Percentiles rank a stretch among this genome's conserved stretches.
Conservation (phyloP, 2,888 invertebrate genomes). For the Cistogaster globosa region DNA sequence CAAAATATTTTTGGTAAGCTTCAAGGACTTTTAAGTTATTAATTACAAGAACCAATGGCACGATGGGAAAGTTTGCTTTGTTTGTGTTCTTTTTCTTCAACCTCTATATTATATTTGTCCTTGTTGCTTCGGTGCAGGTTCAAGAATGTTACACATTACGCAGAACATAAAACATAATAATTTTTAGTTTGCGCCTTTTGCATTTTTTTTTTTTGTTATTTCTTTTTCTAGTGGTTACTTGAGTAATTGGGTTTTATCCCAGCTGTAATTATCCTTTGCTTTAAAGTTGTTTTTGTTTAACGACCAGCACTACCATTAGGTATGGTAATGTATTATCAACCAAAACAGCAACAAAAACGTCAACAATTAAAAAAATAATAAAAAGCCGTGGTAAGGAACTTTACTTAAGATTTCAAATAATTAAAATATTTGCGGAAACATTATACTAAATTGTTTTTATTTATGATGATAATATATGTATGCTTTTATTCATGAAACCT, state of each 20-base stretch:
- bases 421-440: no score
- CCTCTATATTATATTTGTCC: conserved; percentile 4
- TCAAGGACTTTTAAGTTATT: conserved; percentile 53
- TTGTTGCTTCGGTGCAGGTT: no score
- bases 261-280: no score
- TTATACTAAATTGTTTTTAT: no score
- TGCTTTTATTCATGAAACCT: no score
- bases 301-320: not conserved
- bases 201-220: not conserved
- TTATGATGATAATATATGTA: no score
- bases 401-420: no score
- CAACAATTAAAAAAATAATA: no score
- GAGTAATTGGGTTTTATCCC: no score
- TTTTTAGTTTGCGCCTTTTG: conserved; percentile 30
- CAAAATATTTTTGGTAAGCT: conserved; percentile 50
- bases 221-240: not conserved
- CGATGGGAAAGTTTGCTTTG: conserved; percentile 17
- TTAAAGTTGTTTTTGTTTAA: not conserved
- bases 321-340: not conserved
- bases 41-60: conserved; percentile 49
- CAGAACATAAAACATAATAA: conserved; percentile 57
- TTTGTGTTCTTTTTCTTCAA: conserved; percentile 29
- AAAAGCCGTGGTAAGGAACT: no score
- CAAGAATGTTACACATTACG: not conserved
- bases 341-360: not conserved